Base-by-base conservation (phyloP, 1,140 invertebrate genomes). In the Zaprionus africanus region DNA sequence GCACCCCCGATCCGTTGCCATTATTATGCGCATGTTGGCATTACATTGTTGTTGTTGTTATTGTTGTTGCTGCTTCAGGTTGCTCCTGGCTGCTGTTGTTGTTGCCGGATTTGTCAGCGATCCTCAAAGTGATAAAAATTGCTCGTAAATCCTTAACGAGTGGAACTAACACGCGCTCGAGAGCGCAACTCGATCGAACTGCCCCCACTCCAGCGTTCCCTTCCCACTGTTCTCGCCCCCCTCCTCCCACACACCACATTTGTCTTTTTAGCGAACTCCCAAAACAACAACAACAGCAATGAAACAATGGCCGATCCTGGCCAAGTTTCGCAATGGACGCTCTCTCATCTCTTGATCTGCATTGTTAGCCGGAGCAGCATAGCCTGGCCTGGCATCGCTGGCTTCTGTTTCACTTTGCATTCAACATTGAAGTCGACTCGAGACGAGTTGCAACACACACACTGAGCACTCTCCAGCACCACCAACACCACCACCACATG, bases 111-210 rank as follows among this genome's bases (percentile, higher is more conserved):
- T 92, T 92, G 91, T 92, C 91, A 92, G 83, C 84, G 91, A 92
- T 92, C 80, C 88, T 92, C 81, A 92, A 92, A 92, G 91, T 92
- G 91, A 92, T 92, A 92, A 92, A 92, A 92, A 87, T 92, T 92
- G 88, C 91, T 92, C 91, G 91, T 92, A 92, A 92, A 92, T 92
- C 91, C 91, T 92, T 92, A 92, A 92, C 91, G 91, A 92, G 88
- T 91, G 80, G 82, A 90, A 90, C 85, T 90, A 90, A 90, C 85
- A 90, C 85, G 85, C 85, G 85, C 85, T 90, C 51, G 38, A 56
- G 38, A 56, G 56, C 49, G 41, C 62, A 68, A 12, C 63, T 59
- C 22, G 36, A 63, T 53, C 34, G 43, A 31, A 5, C 49, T 38
- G 31, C 24, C 43, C 17, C n/a, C 31, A 43, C 63, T 51, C 49